Evolutionary conservation across 2,113 vertebrate genomes (phyloP).

Genomic region (Cromileptes altivelis): DNA sequence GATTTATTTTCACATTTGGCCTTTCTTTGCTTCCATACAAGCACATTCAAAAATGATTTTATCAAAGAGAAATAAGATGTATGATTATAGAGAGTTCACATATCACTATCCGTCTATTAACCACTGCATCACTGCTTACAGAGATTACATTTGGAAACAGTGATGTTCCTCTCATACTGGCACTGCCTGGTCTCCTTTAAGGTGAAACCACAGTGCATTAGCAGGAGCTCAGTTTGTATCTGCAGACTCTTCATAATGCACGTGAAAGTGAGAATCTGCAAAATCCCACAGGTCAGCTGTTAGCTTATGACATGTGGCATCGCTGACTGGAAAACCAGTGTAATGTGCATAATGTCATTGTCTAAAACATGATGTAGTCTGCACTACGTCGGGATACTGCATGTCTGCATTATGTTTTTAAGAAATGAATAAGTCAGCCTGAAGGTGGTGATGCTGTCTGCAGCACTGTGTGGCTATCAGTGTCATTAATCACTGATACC

Average conservation of each 20-base stretch:
- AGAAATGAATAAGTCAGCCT: constrained; percentile 4
- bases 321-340: constrained; percentile 18
- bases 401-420: constrained; percentile 36
- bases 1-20: not conserved
- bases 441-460: constrained; percentile 10
- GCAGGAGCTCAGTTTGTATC: constrained; percentile 19
- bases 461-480: constrained; percentile 16
- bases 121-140: not conserved
- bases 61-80: too few species aligned
- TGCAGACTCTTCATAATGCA: constrained; percentile 31
- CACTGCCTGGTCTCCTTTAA: constrained; percentile 2
- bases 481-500: constrained; percentile 39
- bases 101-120: not conserved
- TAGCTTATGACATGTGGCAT: constrained; percentile 36
- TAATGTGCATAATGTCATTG: constrained; percentile 36
- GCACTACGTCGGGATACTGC: constrained; percentile 1
- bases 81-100: not conserved
- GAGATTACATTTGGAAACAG: not conserved
- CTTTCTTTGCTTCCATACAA: not conserved
- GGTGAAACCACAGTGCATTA: constrained; percentile 17
- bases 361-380: constrained; percentile 30
- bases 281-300: constrained; percentile 50
- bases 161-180: not conserved
- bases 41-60: not conserved
- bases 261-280: constrained; percentile 31